Percentiles rank a stretch among this genome's conserved stretches.
These are phyloP conservation scores for Pangasius djambal DNA, from an alignment of 2,797 vertebrate species.

Conservation along the genomic window DNA sequence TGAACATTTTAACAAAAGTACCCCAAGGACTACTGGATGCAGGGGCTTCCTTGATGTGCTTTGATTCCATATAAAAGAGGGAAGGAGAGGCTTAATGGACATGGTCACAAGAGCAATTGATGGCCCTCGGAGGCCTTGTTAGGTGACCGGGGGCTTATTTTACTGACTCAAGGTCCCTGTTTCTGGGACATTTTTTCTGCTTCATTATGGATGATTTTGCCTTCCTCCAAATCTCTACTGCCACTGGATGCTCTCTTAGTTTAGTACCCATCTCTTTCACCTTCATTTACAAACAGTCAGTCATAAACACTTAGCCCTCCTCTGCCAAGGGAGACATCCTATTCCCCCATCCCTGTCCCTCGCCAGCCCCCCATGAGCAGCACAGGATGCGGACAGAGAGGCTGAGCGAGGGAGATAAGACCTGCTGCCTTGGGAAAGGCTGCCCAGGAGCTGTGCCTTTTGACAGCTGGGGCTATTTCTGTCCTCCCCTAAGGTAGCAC, in stretches of 20 bases:
- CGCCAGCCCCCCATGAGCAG: conserved; percentile 67
- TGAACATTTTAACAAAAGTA: conserved; percentile 82
- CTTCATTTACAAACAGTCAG: background rate
- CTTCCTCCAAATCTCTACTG: conserved; percentile 57
- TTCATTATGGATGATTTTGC: conserved; percentile 52
- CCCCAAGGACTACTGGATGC: conserved; percentile 81
- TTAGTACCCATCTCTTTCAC: conserved; percentile 8
- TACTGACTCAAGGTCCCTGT: conserved; percentile 67
- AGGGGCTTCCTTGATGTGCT: conserved; percentile 82
- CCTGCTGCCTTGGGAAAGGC: conserved; percentile 81
- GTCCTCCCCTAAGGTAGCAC: conserved; percentile 69
- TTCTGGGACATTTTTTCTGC: conserved; percentile 1
- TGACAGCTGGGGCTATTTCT: conserved; percentile 78
- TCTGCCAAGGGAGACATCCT: conserved; percentile 43
- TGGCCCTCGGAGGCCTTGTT: conserved; percentile 73
- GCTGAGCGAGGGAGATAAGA: conserved; percentile 80
- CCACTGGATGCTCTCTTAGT: conserved; percentile 44
- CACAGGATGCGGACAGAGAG: conserved; percentile 81
- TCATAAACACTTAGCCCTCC: conserved; percentile 29
- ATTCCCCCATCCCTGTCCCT: conserved; percentile 56
- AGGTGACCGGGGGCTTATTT: conserved; percentile 70
- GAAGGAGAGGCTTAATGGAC: conserved; percentile 74
- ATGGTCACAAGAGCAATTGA: conserved; percentile 75
- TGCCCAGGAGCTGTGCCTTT: conserved; percentile 75
- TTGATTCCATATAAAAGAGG: conserved; percentile 80